A percentile compares a stretch with the other conserved stretches of the same genome.
Conservation (phyloP, 2,888 invertebrate species). For the Gastrophysa polygoni region DNA sequence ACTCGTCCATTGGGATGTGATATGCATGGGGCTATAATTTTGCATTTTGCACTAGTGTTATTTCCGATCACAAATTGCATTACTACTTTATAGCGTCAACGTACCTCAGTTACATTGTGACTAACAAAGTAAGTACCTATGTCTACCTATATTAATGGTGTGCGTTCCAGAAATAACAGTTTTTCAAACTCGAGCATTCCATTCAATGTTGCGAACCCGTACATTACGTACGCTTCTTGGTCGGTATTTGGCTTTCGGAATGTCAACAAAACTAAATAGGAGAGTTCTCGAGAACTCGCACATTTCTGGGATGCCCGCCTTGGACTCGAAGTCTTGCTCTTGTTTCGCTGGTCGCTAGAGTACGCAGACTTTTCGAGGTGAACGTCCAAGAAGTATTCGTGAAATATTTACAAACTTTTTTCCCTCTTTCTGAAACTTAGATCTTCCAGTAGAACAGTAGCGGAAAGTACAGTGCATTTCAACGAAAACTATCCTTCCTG, state of each 20-base stretch:
- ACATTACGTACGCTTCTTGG: not conserved
- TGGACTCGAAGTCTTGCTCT: slow-evolving; percentile 1
- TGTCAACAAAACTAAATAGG: slow-evolving; percentile 19
- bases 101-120: too few species aligned
- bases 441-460: too few species aligned
- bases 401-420: not conserved
- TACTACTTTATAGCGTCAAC: too few species aligned
- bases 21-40: too few species aligned
- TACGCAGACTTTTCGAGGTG: not conserved
- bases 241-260: slow-evolving; percentile 13
- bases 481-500: too few species aligned
- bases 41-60: too few species aligned
- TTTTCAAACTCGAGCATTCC: slow-evolving; percentile 12
- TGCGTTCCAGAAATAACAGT: slow-evolving; percentile 21
- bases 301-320: slow-evolving; percentile 16
- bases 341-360: not conserved
- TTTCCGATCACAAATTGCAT: too few species aligned
- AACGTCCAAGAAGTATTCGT: not conserved
- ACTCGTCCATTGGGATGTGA: too few species aligned
- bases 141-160: too few species aligned
- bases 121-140: slow-evolving; percentile 9
- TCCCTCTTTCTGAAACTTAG: too few species aligned
- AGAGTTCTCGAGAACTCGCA: slow-evolving; percentile 11
- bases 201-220: slow-evolving; percentile 8
- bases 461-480: too few species aligned